Conservation (phyloP, 2,113 vertebrate genomes). For the Lucifuga dentata region DNA sequence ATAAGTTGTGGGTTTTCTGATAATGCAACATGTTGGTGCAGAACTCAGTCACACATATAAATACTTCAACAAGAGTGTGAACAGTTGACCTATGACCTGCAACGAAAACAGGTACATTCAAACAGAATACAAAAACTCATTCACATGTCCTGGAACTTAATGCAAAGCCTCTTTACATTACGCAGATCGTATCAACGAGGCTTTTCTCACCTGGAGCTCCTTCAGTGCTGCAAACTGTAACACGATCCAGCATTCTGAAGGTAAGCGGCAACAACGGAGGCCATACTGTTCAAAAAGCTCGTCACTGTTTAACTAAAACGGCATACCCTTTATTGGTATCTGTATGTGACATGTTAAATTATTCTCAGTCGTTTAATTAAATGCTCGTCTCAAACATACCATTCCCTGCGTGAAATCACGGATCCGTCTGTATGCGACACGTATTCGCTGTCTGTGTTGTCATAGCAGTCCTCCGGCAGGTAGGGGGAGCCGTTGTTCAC, state of each 20-base stretch:
- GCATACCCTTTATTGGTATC: conserved; percentile 40
- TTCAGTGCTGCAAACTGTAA: conserved; percentile 48
- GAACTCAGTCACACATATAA: conserved; percentile 54
- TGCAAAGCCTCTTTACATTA: conserved; percentile 28
- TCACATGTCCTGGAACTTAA: conserved; percentile 47
- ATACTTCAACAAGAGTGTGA: conserved; percentile 61
- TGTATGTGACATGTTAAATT: conserved; percentile 50
- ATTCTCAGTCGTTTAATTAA: conserved; percentile 44
- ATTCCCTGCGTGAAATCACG: conserved; percentile 98
- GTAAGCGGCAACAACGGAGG: conserved; percentile 75
- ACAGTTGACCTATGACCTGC: conserved; percentile 49
- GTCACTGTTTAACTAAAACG: conserved; percentile 42
- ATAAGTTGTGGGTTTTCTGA: conserved; percentile 38
- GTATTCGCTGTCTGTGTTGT: conserved; percentile 92
- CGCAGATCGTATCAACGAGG: conserved; percentile 20
- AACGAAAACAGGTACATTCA: conserved; percentile 61
- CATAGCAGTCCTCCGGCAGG: conserved; percentile 89
- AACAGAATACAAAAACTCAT: conserved; percentile 56
- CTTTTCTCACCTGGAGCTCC: conserved; percentile 47
- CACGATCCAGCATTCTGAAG: conserved; percentile 63
- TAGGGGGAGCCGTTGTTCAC: conserved; percentile 89
- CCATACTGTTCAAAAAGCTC: conserved; percentile 56
- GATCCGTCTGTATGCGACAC: conserved; percentile 97
- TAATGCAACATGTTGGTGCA: conserved; percentile 25
- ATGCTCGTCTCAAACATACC: conserved; percentile 90